Conservation (phyloP, 2,797 vertebrate species). For the Gobio occitaniae region DNA sequence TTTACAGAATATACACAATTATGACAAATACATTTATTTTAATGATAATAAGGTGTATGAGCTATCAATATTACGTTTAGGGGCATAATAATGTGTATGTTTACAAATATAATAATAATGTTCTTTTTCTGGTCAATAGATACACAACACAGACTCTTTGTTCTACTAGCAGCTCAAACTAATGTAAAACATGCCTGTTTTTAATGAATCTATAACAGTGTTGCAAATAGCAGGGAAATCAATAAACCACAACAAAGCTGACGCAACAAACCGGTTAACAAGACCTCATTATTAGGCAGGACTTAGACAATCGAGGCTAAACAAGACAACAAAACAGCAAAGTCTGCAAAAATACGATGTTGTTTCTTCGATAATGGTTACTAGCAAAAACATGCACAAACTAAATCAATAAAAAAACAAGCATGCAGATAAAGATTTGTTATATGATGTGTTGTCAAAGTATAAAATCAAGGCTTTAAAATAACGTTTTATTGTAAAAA, state of each 20-base stretch:
- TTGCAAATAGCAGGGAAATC: neutral
- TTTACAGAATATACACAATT: neutral
- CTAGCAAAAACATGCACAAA: neutral
- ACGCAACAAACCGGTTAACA: neutral
- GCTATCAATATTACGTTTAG: neutral
- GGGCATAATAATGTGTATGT: neutral
- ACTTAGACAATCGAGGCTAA: slow-evolving; percentile 4
- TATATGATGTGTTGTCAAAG: neutral
- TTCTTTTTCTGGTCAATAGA: too few species aligned
- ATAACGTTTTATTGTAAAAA: neutral
- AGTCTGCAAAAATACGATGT: neutral
- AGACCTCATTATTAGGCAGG: neutral
- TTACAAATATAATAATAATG: neutral
- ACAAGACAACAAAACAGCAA: too few species aligned
- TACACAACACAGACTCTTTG: neutral
- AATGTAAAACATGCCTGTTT: neutral
- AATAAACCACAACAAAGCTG: slow-evolving; percentile 1
- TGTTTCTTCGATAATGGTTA: neutral
- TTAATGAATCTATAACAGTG: neutral
- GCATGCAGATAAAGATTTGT: neutral
- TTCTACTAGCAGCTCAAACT: neutral
- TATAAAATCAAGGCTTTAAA: slow-evolving; percentile 2
- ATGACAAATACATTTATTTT: neutral
- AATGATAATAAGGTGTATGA: neutral
- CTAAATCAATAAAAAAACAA: neutral